Base-by-base conservation (phyloP, 2,113 vertebrate species). In the Marmota monax region DNA sequence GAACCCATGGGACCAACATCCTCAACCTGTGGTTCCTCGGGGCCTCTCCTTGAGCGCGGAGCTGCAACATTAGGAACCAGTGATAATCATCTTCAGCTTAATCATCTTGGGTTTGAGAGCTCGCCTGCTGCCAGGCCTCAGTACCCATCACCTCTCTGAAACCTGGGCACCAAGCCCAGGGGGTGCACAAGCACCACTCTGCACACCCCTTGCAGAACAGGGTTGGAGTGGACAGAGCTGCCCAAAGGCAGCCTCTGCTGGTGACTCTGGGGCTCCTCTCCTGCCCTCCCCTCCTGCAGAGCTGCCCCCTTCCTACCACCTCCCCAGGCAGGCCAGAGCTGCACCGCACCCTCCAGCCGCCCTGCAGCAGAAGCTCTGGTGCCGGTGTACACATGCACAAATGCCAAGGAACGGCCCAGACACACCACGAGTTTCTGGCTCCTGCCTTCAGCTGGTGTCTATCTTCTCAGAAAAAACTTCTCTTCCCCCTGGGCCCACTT, bases 221-320 rank as follows among this genome's bases (percentile, higher is more conserved):
- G 37, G 37, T 45, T 1, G 8, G 63, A 53, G 4, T n/a, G 9
- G 63, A 45, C 56, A 63, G 23, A 70, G 20, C 8, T 4, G 10
- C 16, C 34, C 37, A 58, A 34, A 25, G 1, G 23, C 53, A 4
- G 0, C 1, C 17, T 8, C 10, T 1, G 8, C 45, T 0, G 0
- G 14, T 12, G 67, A 70, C 11, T n/a, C 37, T 53, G 48, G 42
- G 17, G 6, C 4, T 39, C 34, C 74, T 27, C 4, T 37, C 0
- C 1, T 4, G 32, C 16, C 70, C 17, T 39, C 53, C 16, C 67
- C 67, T 42, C 39, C 70, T 27, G 7, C 1, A 25, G 17, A 61
- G 37, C 32, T 0, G 3, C 2, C 6, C 14, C 7, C 7, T 45
- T 10, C 4, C 1, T 51, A 63, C 18, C 27, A 18, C 1, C 12